These are phyloP conservation scores for Acleris sparsana DNA, from an alignment of 2,888 invertebrate species.

Conservation along the genomic window DNA sequence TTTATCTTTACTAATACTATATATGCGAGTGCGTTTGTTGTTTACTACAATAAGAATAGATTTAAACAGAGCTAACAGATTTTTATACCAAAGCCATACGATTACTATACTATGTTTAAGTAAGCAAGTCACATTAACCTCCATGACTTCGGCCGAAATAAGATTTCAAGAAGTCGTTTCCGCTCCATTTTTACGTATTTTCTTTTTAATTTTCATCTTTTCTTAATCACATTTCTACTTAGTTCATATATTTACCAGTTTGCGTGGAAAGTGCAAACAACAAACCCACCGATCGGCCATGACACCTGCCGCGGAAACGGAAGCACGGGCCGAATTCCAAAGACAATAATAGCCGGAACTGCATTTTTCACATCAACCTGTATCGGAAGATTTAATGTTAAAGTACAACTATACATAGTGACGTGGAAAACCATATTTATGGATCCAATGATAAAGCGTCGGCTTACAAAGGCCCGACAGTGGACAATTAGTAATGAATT, in stretches of 20 bases:
- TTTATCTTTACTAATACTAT: too few species aligned
- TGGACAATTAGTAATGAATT: too few species aligned
- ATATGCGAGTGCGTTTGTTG: too few species aligned
- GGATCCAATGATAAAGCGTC: too few species aligned
- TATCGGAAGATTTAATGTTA: constrained; percentile 6
- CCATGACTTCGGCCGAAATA: too few species aligned
- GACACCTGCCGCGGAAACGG: constrained; percentile 34
- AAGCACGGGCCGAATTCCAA: constrained; percentile 33
- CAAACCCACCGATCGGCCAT: constrained; percentile 28
- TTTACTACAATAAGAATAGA: too few species aligned
- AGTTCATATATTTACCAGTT: constrained; percentile 25
- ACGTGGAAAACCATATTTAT: too few species aligned
- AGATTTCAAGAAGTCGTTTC: background rate
- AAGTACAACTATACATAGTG: background rate
- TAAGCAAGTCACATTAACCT: too few species aligned
- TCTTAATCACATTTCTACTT: constrained; percentile 3
- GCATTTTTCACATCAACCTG: constrained; percentile 16
- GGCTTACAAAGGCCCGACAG: too few species aligned
- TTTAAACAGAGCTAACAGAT: too few species aligned
- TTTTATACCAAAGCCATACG: too few species aligned
- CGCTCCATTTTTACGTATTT: background rate
- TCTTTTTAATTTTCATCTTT: background rate
- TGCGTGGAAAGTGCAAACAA: constrained; percentile 30
- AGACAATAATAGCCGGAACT: constrained; percentile 34
- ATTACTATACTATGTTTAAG: too few species aligned